Percentiles rank a stretch among this genome's conserved stretches.
phyloP scores from a whole-genome alignment of 2,888 invertebrate species.

The Cenopis cana region DNA sequence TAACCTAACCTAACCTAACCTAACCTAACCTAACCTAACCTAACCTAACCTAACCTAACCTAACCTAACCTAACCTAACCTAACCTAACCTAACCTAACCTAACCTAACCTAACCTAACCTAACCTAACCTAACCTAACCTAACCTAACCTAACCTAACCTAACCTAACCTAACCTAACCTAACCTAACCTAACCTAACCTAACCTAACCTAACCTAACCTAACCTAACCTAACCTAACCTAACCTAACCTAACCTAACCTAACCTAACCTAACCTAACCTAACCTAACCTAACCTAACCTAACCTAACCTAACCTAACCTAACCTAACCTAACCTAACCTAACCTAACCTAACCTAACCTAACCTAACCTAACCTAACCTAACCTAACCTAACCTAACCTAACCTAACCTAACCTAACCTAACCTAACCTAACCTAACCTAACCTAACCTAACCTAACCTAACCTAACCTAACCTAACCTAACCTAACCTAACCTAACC shows the following conservation, averaged over 20 bases:
- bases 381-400: conserved; percentile 43
- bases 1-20: conserved; percentile 46
- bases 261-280: conserved; percentile 44
- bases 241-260: conserved; percentile 11
- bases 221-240: too few relatives aligned
- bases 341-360: conserved; percentile 46
- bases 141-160: background rate
- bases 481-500: background rate
- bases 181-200: too few relatives aligned
- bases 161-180: background rate
- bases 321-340: conserved; percentile 46
- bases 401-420: conserved; percentile 43
- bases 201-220: too few relatives aligned
- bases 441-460: conserved; percentile 9
- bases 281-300: conserved; percentile 45
- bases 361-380: conserved; percentile 45
- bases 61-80: conserved; percentile 43
- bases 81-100: conserved; percentile 43
- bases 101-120: conserved; percentile 39
- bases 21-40: conserved; percentile 46
- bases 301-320: conserved; percentile 46
- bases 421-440: conserved; percentile 34
- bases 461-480: background rate
- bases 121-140: conserved; percentile 11
- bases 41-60: conserved; percentile 45